A percentile compares a stretch with the other conserved stretches of the same genome.
Evolutionary conservation across 2,113 vertebrate species (phyloP).

Genomic region (Craseonycteris thonglongyai): DNA sequence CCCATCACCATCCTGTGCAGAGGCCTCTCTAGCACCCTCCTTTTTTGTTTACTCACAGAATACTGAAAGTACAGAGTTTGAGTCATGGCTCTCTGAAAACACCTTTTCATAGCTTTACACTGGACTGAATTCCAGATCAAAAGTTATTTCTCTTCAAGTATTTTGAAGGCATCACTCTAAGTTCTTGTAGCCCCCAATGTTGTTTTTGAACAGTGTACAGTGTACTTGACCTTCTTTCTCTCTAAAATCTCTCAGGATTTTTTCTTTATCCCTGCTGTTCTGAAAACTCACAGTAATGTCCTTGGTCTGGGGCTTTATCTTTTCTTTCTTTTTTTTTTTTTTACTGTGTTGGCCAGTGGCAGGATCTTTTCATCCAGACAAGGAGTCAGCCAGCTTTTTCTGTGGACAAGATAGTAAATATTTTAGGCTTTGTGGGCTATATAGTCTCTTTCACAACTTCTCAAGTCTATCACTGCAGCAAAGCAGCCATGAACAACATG

Average conservation of each 20-base stretch:
- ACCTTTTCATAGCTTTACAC: background rate
- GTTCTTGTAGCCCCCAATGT: background rate
- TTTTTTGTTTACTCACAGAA: too few species aligned
- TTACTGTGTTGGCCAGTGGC: background rate
- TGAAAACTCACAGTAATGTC: background rate
- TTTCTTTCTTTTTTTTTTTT: background rate
- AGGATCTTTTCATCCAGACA: background rate
- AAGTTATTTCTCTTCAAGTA: background rate
- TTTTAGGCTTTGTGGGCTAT: background rate
- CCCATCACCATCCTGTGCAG: background rate
- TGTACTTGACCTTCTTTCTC: background rate
- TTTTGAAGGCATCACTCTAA: background rate
- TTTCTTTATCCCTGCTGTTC: background rate
- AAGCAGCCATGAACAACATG: background rate
- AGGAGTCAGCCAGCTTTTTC: background rate
- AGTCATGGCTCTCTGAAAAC: background rate
- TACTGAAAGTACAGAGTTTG: background rate
- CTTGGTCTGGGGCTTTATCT: background rate
- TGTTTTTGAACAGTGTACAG: background rate
- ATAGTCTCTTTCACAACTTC: background rate
- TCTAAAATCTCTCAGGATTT: background rate
- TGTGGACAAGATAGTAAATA: background rate
- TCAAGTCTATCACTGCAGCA: background rate
- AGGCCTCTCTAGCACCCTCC: too few species aligned
- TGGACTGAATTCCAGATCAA: background rate